These are phyloP conservation scores for Onychomys leucogaster DNA, from an alignment of 2,797 vertebrate species.

Conservation along the genomic window DNA sequence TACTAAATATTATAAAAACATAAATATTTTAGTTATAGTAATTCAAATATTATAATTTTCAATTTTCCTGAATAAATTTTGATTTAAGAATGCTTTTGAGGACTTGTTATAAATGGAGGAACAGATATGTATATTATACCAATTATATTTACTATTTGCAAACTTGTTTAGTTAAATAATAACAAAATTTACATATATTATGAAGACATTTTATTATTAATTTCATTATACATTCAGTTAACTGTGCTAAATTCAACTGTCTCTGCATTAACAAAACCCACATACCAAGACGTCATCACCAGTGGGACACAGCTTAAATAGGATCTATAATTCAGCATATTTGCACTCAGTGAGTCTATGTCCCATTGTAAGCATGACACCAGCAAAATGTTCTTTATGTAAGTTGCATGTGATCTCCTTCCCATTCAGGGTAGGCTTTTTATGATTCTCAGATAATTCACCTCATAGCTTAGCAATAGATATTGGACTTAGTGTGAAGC, in stretches of 20 bases:
- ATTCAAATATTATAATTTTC: neutral
- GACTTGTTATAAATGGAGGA: constrained; percentile 25
- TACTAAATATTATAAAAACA: neutral
- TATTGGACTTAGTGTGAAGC: neutral
- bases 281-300: neutral
- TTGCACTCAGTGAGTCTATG: neutral
- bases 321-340: neutral
- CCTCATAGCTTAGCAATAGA: neutral
- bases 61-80: constrained; percentile 13
- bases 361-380: neutral
- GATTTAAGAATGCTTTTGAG: constrained; percentile 41
- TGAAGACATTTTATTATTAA: neutral
- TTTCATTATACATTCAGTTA: neutral
- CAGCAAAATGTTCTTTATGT: neutral
- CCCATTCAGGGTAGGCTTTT: neutral
- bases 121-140: neutral
- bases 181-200: constrained; percentile 10
- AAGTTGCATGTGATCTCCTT: neutral
- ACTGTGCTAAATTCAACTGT: neutral
- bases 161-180: constrained; percentile 35
- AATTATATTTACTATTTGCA: constrained; percentile 9
- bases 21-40: neutral
- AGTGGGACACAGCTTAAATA: neutral
- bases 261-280: constrained; percentile 19
- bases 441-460: constrained; percentile 18